Evolutionary conservation across 2,113 vertebrate species (phyloP).

Genomic region (Brevimyrus niger): DNA sequence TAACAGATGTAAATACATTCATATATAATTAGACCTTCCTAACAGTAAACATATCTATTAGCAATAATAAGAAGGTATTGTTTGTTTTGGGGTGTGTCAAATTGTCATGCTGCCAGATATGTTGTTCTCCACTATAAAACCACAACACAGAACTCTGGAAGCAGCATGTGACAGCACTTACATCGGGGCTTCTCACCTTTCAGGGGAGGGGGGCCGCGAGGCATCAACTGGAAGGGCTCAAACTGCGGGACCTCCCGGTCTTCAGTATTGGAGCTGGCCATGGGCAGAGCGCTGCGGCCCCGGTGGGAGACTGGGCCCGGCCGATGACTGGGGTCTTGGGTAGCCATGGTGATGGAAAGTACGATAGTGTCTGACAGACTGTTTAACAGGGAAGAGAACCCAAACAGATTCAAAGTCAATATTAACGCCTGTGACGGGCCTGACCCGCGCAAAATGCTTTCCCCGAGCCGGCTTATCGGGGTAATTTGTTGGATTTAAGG

Average conservation of each 20-base stretch:
- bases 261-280: constrained; percentile 66
- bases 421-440: not conserved
- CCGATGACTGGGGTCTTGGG: constrained; percentile 36
- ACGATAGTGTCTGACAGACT: not conserved
- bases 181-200: constrained; percentile 57
- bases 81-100: not conserved
- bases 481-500: too few species aligned
- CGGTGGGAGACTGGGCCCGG: constrained; percentile 44
- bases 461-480: too few species aligned
- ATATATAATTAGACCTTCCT: not conserved
- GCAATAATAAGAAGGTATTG: not conserved
- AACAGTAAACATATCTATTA: not conserved
- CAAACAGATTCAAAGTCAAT: not conserved
- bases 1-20: not conserved
- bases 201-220: constrained; percentile 58
- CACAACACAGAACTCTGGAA: not conserved
- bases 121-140: not conserved
- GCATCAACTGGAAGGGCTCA: constrained; percentile 66
- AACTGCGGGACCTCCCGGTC: constrained; percentile 63
- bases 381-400: not conserved
- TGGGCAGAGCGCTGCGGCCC: constrained; percentile 64
- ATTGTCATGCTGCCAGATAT: not conserved
- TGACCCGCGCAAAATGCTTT: too few species aligned
- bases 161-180: not conserved
- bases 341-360: constrained; percentile 25